Percentiles rank a stretch among this genome's conserved stretches.
phyloP scores from a whole-genome alignment of 2,113 vertebrate genomes.

The Ceyx margarethae region DNA sequence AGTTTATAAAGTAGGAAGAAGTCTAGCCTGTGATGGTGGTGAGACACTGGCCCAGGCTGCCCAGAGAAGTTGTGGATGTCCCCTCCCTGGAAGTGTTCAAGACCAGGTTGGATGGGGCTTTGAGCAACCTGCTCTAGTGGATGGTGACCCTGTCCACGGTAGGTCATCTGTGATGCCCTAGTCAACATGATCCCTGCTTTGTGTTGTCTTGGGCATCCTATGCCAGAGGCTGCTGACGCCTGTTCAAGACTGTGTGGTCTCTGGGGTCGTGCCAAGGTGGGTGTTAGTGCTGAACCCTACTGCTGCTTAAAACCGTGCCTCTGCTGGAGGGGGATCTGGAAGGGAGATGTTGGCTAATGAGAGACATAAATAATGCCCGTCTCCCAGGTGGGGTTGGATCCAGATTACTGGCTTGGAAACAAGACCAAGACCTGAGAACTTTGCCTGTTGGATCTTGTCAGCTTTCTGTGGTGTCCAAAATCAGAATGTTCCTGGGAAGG shows the following conservation, averaged over 20 bases:
- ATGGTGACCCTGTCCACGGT: background rate
- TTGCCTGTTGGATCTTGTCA: background rate
- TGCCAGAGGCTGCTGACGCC: background rate
- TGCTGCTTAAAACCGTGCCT: background rate
- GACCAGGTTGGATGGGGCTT: background rate
- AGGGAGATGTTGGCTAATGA: background rate
- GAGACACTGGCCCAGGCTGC: background rate
- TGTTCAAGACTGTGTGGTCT: accelerated
- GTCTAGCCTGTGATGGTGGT: background rate
- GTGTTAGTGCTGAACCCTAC: background rate
- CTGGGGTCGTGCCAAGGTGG: too few relatives aligned
- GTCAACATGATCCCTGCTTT: accelerated
- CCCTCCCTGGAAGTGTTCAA: background rate
- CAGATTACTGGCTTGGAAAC: background rate
- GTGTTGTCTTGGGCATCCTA: background rate
- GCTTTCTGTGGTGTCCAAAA: background rate
- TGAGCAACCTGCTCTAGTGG: background rate
- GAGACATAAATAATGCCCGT: background rate
- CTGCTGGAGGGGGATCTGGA: background rate
- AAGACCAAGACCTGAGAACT: background rate
- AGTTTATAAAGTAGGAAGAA: background rate
- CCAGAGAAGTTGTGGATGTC: background rate
- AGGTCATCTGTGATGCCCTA: background rate
- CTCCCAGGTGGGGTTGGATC: background rate
- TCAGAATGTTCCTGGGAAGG: background rate